A percentile compares a stretch with the other conserved stretches of the same genome.
phyloP scores from a whole-genome alignment of 2,113 vertebrate species.

The Poeciliopsis turrubarensis region DNA sequence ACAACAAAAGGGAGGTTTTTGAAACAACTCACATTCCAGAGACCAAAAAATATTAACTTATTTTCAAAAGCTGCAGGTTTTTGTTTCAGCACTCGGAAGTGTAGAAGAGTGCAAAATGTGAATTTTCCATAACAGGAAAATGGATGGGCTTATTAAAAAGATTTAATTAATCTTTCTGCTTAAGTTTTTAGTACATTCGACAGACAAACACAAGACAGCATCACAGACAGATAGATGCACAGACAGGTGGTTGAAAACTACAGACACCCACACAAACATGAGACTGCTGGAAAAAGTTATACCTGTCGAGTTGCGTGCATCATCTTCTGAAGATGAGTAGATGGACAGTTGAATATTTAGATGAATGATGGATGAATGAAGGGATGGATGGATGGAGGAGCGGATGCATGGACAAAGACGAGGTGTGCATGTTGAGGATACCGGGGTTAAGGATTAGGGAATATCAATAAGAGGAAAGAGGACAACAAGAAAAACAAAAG shows the following conservation, averaged over 20 bases:
- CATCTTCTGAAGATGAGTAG: constrained; percentile 70
- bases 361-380: constrained; percentile 38
- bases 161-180: not conserved
- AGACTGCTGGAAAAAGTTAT: constrained; percentile 65
- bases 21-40: too few species aligned
- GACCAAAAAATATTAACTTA: too few species aligned
- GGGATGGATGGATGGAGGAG: constrained; percentile 39
- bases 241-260: constrained; percentile 28
- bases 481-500: constrained; percentile 68
- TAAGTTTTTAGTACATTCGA: not conserved
- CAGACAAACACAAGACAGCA: constrained; percentile 24
- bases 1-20: too few species aligned
- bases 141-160: not conserved
- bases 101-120: too few species aligned
- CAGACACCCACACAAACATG: constrained; percentile 49
- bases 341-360: constrained; percentile 52
- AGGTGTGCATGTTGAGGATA: constrained; percentile 22
- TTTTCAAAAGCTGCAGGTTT: too few species aligned
- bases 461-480: constrained; percentile 54
- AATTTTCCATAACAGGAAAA: too few species aligned
- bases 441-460: constrained; percentile 21
- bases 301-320: constrained; percentile 71
- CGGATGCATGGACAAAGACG: constrained; percentile 32
- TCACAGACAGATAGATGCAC: constrained; percentile 21
- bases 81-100: too few species aligned